Evolutionary conservation across 2,113 vertebrate species (phyloP).

Genomic region (Cyanoliseus patagonus): DNA sequence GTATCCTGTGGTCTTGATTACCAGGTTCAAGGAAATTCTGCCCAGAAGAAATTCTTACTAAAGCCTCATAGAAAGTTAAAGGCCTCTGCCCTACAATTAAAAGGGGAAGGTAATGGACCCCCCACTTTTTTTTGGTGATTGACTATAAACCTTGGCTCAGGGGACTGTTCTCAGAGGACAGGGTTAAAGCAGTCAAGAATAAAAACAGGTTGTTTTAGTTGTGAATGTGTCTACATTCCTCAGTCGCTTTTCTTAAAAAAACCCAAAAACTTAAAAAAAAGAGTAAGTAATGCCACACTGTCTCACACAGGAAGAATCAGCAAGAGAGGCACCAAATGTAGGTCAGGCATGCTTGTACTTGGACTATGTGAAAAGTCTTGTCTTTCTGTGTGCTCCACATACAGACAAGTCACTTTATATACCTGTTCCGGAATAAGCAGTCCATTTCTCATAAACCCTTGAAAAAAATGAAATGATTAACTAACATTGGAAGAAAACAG

Average conservation of each 20-base stretch:
- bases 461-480: conserved; percentile 22
- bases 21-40: conserved; percentile 75
- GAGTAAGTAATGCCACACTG: background rate
- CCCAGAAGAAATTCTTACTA: conserved; percentile 65
- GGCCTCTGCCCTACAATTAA: conserved; percentile 67
- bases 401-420: background rate
- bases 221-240: conserved; percentile 19
- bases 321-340: background rate
- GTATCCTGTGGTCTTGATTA: conserved; percentile 73
- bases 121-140: conserved; percentile 63
- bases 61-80: conserved; percentile 71
- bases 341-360: conserved; percentile 3
- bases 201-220: conserved; percentile 41
- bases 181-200: conserved; percentile 54
- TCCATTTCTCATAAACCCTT: background rate
- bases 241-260: conserved; percentile 4
- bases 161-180: conserved; percentile 53
- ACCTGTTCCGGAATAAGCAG: background rate
- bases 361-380: background rate
- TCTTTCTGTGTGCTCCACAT: background rate
- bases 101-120: conserved; percentile 61
- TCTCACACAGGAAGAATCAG: background rate
- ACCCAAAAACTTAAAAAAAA: background rate
- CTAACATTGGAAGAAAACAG: background rate
- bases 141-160: conserved; percentile 67